Evolutionary conservation across 1,140 invertebrate species (phyloP).

Genomic region (Calephelis nemesis): DNA sequence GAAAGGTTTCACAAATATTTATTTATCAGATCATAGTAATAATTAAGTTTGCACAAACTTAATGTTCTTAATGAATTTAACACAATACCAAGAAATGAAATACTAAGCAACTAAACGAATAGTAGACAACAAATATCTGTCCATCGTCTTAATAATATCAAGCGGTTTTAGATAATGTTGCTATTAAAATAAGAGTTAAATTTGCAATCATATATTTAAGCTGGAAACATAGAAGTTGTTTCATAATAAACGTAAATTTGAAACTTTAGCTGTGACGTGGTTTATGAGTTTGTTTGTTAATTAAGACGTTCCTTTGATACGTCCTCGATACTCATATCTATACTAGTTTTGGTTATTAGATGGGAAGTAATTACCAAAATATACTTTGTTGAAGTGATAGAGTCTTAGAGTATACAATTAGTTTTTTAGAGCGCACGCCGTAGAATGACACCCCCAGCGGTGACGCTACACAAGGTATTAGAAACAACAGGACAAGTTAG

Average conservation of each 20-base stretch:
- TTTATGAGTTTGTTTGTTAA: constrained; percentile 64
- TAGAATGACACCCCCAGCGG: too few relatives aligned
- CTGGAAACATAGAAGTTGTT: not conserved
- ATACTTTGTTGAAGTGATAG: constrained; percentile 6
- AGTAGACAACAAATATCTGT: not conserved
- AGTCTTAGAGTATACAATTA: not conserved
- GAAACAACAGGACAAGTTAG: too few relatives aligned
- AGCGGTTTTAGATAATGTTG: not conserved
- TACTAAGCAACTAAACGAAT: constrained; percentile 9
- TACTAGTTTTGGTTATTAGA: constrained; percentile 17
- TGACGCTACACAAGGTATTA: too few relatives aligned
- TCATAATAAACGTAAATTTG: constrained; percentile 34
- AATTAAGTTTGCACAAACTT: too few relatives aligned
- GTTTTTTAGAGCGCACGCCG: not conserved
- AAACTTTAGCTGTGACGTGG: constrained; percentile 42
- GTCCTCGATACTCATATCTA: constrained; percentile 23
- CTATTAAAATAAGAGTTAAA: constrained; percentile 17
- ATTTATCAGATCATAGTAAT: too few relatives aligned
- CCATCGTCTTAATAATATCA: not conserved
- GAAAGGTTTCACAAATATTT: too few relatives aligned
- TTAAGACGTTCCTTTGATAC: constrained; percentile 53
- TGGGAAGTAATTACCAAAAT: constrained; percentile 12
- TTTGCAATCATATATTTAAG: not conserved
- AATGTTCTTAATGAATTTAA: not conserved
- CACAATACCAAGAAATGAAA: not conserved